These are phyloP conservation scores for Agelaius phoeniceus DNA, from an alignment of 2,113 vertebrate genomes.

Conservation along the genomic window DNA sequence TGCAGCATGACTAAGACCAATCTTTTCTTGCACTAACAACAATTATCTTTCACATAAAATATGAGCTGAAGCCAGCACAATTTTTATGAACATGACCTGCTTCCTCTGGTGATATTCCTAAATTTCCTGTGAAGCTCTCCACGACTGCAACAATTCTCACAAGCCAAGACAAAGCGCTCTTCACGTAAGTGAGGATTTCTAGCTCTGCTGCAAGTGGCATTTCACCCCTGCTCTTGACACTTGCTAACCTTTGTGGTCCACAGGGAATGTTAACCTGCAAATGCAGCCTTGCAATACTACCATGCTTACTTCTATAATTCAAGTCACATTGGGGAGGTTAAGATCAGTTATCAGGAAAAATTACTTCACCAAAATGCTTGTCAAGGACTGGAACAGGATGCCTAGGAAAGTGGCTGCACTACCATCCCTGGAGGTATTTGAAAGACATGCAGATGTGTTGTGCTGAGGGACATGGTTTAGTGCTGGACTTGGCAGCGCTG, in stretches of 20 bases:
- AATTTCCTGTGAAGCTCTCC: neutral
- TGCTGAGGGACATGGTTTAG: neutral
- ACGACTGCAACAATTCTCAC: neutral
- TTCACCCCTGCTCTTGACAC: neutral
- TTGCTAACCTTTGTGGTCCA: neutral
- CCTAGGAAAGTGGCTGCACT: neutral
- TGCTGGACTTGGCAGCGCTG: neutral
- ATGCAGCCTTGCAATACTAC: neutral
- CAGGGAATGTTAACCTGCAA: neutral
- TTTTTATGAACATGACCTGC: neutral
- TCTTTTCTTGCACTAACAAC: neutral
- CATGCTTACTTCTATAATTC: neutral
- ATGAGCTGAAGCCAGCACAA: neutral
- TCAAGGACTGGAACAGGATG: neutral
- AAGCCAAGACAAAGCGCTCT: neutral
- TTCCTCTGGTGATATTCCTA: neutral
- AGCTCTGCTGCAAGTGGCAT: neutral
- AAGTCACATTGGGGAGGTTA: neutral
- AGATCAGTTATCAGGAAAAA: neutral
- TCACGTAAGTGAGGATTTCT: rapidly evolving
- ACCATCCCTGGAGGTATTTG: neutral
- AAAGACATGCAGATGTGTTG: neutral
- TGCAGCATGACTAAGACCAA: neutral
- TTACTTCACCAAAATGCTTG: neutral
- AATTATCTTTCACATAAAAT: neutral